These are phyloP conservation scores for Cyclargus thomasi DNA, from an alignment of 1,140 invertebrate species.

Conservation along the genomic window DNA sequence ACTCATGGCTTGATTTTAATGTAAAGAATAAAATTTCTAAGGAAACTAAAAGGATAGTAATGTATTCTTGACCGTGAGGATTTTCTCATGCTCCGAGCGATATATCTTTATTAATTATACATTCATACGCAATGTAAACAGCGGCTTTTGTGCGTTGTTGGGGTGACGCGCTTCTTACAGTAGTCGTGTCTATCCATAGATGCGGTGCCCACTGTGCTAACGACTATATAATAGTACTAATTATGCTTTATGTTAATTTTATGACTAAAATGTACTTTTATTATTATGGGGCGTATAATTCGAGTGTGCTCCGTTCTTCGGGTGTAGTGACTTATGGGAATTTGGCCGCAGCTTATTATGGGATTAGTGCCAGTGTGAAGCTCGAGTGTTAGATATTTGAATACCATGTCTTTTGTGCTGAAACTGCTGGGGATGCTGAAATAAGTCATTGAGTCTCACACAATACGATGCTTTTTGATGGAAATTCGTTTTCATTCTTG, in stretches of 20 bases:
- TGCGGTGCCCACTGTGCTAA: conserved; percentile 52
- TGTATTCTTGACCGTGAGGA: conserved; percentile 41
- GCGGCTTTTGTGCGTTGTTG: conserved; percentile 40
- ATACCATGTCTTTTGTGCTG: conserved; percentile 11
- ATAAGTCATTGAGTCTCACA: conserved; percentile 3
- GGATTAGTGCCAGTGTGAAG: conserved; percentile 13
- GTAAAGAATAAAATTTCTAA: conserved; percentile 10
- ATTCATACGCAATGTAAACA: conserved; percentile 69
- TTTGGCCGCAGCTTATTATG: conserved; percentile 22
- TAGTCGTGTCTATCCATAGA: conserved; percentile 41
- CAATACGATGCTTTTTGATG: conserved; percentile 3
- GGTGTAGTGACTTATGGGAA: conserved; percentile 42
- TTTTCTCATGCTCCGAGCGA: conserved; percentile 53
- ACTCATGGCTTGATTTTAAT: not conserved
- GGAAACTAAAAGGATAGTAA: conserved; percentile 29
- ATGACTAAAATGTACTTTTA: conserved; percentile 51
- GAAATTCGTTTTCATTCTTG: not conserved
- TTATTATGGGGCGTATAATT: conserved; percentile 54
- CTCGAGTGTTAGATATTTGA: conserved; percentile 10
- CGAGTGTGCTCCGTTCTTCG: conserved; percentile 36
- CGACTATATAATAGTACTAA: conserved; percentile 61
- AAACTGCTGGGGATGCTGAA: conserved; percentile 1
- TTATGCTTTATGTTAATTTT: conserved; percentile 68
- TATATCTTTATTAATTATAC: conserved; percentile 68
- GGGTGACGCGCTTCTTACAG: conserved; percentile 31